phyloP scores from a whole-genome alignment of 2,113 vertebrate genomes.

The Phylloscopus trochilus region DNA sequence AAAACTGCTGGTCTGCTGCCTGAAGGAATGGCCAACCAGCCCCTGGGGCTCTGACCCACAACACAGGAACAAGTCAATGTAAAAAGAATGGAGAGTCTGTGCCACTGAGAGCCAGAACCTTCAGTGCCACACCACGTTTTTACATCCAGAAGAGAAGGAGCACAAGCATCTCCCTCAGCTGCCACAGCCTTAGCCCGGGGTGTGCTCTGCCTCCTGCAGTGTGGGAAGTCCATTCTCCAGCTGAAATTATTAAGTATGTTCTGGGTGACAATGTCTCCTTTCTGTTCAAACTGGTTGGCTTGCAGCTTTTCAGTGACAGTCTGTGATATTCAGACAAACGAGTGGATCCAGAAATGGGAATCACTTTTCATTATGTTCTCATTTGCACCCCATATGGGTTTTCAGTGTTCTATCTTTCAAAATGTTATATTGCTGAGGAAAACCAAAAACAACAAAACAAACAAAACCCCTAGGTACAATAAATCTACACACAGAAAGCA shows the following conservation, averaged over 20 bases:
- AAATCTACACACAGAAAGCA: neutral
- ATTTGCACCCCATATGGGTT: slow-evolving; percentile 38
- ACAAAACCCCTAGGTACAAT: slow-evolving; percentile 31
- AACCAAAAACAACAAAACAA: slow-evolving; percentile 20
- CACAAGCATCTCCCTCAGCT: neutral
- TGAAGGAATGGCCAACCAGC: neutral
- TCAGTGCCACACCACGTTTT: neutral
- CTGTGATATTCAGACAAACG: slow-evolving; percentile 26
- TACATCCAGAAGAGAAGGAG: neutral
- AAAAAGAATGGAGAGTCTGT: neutral
- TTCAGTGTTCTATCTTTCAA: slow-evolving; percentile 6
- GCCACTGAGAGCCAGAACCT: neutral
- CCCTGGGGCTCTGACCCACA: neutral
- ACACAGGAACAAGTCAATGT: rapidly evolving
- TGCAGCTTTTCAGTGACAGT: neutral
- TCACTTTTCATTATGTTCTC: slow-evolving; percentile 45
- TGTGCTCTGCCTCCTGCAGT: neutral
- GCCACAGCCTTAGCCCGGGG: neutral
- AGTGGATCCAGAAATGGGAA: slow-evolving; percentile 11
- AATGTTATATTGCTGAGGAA: neutral
- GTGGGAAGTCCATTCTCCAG: neutral
- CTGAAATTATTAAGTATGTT: neutral
- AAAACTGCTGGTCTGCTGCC: rapidly evolving
- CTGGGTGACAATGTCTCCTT: neutral
- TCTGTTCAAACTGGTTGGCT: neutral